Conservation (phyloP, 2,888 invertebrate genomes). For the Melangyna quadrimaculata region DNA sequence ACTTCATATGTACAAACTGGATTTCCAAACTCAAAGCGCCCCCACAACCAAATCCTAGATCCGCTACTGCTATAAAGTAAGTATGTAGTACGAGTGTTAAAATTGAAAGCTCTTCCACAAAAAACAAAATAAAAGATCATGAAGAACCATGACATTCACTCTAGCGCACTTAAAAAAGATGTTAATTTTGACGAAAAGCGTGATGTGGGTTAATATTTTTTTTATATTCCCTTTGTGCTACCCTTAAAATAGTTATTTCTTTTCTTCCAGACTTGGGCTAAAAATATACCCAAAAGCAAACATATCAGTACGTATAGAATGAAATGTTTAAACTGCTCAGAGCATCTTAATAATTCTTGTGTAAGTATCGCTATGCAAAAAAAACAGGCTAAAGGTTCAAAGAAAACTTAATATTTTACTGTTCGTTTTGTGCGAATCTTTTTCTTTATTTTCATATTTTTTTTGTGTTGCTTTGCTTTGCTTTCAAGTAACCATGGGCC, state of each 20-base stretch:
- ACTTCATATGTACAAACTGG: too few species aligned
- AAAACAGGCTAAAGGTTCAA: slow-evolving; percentile 18
- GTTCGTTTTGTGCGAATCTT: slow-evolving; percentile 8
- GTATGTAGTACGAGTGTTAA: neutral
- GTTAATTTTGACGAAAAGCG: slow-evolving; percentile 14
- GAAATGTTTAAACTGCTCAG: neutral
- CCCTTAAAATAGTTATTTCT: slow-evolving; percentile 11
- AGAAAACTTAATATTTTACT: slow-evolving; percentile 35
- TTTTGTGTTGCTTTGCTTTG: neutral
- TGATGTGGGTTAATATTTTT: slow-evolving; percentile 15
- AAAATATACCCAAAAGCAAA: slow-evolving; percentile 1
- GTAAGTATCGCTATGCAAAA: neutral
- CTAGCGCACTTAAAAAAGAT: slow-evolving; percentile 7
- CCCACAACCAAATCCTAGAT: too few species aligned
- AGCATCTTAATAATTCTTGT: slow-evolving; percentile 13
- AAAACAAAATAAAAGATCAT: neutral
- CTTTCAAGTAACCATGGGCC: slow-evolving; percentile 16
- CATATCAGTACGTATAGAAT: neutral
- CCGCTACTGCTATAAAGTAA: too few species aligned
- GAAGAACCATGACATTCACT: slow-evolving; percentile 12
- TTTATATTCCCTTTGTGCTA: neutral
- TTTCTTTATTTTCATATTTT: slow-evolving; percentile 2
- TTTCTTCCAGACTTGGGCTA: neutral
- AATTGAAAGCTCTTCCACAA: neutral
- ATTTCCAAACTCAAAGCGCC: too few species aligned